A percentile compares a stretch with the other conserved stretches of the same genome.
These are phyloP conservation scores for Tryphoninae sp. DNA, from an alignment of 2,888 invertebrate genomes.

Conservation along the genomic window DNA sequence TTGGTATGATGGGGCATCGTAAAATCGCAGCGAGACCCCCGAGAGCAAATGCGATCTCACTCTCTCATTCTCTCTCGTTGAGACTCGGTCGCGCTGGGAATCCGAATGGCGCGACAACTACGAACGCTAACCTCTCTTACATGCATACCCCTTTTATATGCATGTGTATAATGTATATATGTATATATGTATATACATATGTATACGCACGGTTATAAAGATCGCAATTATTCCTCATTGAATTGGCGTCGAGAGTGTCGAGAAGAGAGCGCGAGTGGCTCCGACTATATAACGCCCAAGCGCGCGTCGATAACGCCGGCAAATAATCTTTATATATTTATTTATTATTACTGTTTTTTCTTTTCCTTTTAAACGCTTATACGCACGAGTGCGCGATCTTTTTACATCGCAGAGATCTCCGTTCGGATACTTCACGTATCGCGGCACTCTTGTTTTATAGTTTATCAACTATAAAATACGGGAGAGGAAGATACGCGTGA, in stretches of 20 bases:
- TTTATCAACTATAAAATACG: conserved; percentile 22
- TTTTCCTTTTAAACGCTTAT: conserved; percentile 33
- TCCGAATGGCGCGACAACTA: conserved; percentile 53
- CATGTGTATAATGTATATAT: conserved; percentile 13
- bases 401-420: conserved; percentile 7
- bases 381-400: conserved; percentile 21
- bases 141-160: not conserved
- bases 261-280: conserved; percentile 23
- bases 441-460: conserved; percentile 12
- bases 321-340: conserved; percentile 15
- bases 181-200: not conserved
- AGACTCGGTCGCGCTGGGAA: conserved; percentile 44
- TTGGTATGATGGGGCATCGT: conserved; percentile 43
- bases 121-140: conserved; percentile 45
- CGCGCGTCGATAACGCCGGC: conserved; percentile 40
- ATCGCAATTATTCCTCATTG: conserved; percentile 65
- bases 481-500: not conserved
- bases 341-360: not conserved
- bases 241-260: conserved; percentile 59
- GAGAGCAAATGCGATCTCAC: conserved; percentile 13
- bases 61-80: conserved; percentile 9
- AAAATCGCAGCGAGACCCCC: conserved; percentile 40
- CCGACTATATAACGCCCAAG: conserved; percentile 21
- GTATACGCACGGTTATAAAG: conserved; percentile 56
- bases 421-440: too few relatives aligned